Conservation (phyloP, 2,113 vertebrate species). For the Cyphomyrus discorhynchus region DNA sequence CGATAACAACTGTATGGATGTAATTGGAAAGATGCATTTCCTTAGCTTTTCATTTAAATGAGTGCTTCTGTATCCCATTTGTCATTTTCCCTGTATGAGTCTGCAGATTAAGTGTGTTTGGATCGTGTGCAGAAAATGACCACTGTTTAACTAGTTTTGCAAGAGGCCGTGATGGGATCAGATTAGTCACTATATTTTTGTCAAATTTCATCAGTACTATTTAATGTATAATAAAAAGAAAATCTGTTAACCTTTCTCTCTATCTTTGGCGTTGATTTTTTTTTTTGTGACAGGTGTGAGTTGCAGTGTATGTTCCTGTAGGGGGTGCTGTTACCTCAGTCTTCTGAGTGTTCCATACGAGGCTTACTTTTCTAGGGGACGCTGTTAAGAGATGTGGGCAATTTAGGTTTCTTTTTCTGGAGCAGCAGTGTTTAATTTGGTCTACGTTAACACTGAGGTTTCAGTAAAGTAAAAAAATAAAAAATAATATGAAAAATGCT, state of each 20-base stretch:
- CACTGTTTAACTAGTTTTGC: neutral
- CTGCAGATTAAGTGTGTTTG: neutral
- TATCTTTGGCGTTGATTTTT: neutral
- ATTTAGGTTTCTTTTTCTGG: neutral
- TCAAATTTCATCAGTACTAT: constrained; percentile 10
- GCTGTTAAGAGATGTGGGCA: neutral
- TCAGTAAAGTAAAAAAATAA: neutral
- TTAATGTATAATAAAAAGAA: constrained; percentile 18
- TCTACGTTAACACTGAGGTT: neutral
- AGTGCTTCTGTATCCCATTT: neutral
- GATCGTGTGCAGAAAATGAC: neutral
- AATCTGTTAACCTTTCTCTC: neutral
- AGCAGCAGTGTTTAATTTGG: neutral
- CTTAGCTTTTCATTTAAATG: neutral
- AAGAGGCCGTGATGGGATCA: neutral
- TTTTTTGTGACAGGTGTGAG: neutral
- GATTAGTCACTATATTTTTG: constrained; percentile 17
- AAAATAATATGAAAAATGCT: neutral
- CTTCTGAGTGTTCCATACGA: neutral
- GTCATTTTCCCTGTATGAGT: neutral
- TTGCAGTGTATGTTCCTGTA: neutral
- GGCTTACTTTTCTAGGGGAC: neutral
- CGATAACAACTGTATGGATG: neutral
- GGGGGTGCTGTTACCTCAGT: neutral
- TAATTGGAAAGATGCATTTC: neutral